Percentiles rank a stretch among this genome's conserved stretches.
Evolutionary conservation across 1,140 invertebrate genomes (phyloP).

Genomic region (Lordiphosa stackelbergi): DNA sequence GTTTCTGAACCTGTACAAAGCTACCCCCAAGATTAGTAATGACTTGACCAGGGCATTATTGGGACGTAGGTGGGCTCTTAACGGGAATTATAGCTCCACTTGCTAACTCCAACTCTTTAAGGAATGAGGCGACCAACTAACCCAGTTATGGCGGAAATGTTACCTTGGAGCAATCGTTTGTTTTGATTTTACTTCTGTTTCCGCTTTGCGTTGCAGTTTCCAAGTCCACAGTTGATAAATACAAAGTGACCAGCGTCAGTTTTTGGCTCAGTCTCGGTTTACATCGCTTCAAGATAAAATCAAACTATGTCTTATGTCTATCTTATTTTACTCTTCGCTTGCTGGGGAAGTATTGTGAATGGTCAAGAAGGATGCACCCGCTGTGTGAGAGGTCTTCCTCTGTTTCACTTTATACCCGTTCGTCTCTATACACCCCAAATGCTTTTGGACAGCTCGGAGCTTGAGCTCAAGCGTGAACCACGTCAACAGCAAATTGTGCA

Average conservation of each 20-base stretch:
- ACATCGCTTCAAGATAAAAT: slow-evolving; percentile 22
- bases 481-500: slow-evolving; percentile 42
- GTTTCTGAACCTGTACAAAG: slow-evolving; percentile 6
- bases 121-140: slow-evolving; percentile 28
- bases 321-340: slow-evolving; percentile 8
- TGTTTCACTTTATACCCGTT: slow-evolving; percentile 36
- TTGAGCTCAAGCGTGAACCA: slow-evolving; percentile 19
- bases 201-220: slow-evolving; percentile 42
- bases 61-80: background rate
- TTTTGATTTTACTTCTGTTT: slow-evolving; percentile 17
- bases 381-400: slow-evolving; percentile 20
- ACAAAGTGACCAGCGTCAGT: slow-evolving; percentile 13
- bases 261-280: slow-evolving; percentile 38
- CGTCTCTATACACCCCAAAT: slow-evolving; percentile 27
- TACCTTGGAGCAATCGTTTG: slow-evolving; percentile 25
- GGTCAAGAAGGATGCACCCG: slow-evolving; percentile 11
- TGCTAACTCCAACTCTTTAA: slow-evolving; percentile 4
- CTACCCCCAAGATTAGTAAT: background rate
- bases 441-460: slow-evolving; percentile 4
- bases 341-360: background rate
- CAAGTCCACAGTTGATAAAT: slow-evolving; percentile 29
- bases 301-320: slow-evolving; percentile 8
- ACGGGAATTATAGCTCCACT: slow-evolving; percentile 2
- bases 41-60: background rate
- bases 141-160: slow-evolving; percentile 19